Conservation (phyloP, 1,140 invertebrate species). For the Frieseomelitta varia region DNA sequence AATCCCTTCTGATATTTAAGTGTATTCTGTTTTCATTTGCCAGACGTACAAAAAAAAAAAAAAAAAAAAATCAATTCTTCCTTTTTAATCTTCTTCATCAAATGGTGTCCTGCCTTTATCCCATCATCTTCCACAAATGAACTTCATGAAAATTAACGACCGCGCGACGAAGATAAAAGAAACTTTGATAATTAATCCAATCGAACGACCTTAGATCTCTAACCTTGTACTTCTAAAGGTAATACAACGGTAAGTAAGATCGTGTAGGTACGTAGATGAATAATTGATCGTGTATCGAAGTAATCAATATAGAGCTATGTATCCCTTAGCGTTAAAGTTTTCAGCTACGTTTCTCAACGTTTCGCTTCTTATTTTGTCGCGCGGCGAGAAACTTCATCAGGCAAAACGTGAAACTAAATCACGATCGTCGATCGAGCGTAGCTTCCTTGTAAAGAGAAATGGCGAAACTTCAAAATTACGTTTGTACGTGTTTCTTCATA, state of each 20-base stretch:
- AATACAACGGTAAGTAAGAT: constrained; percentile 61
- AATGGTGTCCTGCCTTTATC: too few species aligned
- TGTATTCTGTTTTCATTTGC: neutral
- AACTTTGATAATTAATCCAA: constrained; percentile 42
- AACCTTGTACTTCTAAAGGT: constrained; percentile 58
- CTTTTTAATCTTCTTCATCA: too few species aligned
- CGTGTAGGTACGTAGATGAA: constrained; percentile 63
- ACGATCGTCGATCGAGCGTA: too few species aligned
- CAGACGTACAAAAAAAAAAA: neutral
- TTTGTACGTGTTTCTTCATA: neutral
- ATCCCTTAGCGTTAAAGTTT: constrained; percentile 25
- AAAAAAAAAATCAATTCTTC: neutral
- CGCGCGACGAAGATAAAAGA: neutral
- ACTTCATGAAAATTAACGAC: neutral
- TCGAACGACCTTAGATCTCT: constrained; percentile 45
- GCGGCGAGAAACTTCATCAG: neutral
- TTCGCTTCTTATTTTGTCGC: neutral
- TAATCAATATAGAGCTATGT: constrained; percentile 66
- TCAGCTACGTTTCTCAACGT: neutral
- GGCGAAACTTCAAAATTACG: neutral
- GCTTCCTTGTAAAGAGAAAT: neutral
- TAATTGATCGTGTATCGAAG: constrained; percentile 70
- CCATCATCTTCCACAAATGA: neutral
- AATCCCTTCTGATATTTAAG: too few species aligned
- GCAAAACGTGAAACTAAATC: neutral